phyloP scores from a whole-genome alignment of 2,113 vertebrate genomes.

The Malurus cyaneus region DNA sequence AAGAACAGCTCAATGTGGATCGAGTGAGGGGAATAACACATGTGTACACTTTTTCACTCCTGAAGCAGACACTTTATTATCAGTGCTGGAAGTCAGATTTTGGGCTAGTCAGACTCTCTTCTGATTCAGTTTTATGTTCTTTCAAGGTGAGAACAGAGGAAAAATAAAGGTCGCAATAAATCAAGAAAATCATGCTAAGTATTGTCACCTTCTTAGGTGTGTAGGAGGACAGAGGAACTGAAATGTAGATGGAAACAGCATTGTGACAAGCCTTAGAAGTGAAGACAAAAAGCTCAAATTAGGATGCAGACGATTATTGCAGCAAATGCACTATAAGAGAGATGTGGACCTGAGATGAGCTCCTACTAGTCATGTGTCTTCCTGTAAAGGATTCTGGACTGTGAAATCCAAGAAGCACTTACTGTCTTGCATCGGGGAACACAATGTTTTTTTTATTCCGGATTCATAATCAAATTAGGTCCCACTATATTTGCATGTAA shows the following conservation, averaged over 20 bases:
- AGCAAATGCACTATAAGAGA: fast-evolving
- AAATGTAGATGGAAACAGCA: neutral
- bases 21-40: neutral
- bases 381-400: neutral
- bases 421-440: neutral
- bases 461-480: neutral
- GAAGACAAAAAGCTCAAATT: neutral
- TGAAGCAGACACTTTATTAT: neutral
- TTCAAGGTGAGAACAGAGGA: neutral
- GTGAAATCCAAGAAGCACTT: neutral
- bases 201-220: neutral
- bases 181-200: neutral
- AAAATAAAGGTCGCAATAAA: neutral
- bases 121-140: neutral
- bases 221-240: neutral
- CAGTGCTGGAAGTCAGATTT: neutral
- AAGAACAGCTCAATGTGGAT: neutral
- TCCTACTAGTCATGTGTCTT: neutral
- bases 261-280: neutral
- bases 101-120: neutral
- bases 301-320: neutral
- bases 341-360: neutral
- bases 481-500: neutral
- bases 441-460: neutral
- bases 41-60: neutral